Evolutionary conservation across 2,113 vertebrate species (phyloP).

Genomic region (Cebus imitator): DNA sequence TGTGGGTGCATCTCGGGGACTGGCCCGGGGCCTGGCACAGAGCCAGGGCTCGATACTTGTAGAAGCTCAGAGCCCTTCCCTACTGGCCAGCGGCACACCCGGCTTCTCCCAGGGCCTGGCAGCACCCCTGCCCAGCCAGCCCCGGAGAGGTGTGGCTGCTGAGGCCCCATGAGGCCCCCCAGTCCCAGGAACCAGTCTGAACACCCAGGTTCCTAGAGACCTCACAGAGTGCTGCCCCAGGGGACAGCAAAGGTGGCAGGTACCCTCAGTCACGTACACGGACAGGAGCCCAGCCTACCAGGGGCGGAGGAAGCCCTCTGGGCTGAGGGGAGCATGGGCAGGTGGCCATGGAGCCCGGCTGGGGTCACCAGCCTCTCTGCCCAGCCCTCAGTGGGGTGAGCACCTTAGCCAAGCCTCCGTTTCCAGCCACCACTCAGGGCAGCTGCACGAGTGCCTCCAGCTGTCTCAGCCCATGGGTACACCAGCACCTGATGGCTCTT

Average conservation of each 20-base stretch:
- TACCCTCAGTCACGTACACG: too few relatives aligned
- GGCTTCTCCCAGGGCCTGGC: neutral
- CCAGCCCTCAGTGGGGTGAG: neutral
- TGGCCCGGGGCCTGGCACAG: neutral
- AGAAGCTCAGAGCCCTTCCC: neutral
- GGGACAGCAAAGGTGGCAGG: neutral
- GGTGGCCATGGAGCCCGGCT: neutral
- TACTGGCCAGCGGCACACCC: neutral
- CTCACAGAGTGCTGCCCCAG: neutral
- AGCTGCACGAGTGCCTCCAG: neutral
- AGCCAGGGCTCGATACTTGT: neutral
- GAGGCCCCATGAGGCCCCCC: neutral
- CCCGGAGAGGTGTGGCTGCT: neutral
- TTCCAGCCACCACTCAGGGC: neutral
- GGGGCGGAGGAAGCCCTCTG: neutral
- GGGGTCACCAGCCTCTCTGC: neutral
- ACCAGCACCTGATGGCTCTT: too few relatives aligned
- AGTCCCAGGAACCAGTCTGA: too few relatives aligned
- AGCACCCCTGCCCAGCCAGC: neutral
- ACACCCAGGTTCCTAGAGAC: too few relatives aligned
- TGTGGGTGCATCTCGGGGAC: accelerated
- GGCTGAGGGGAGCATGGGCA: neutral
- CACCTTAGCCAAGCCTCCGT: neutral
- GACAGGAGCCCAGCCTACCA: too few relatives aligned
- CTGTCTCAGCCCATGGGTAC: neutral